Base-by-base conservation (phyloP, 2,888 invertebrate genomes). In the Ophion obscuratus region DNA sequence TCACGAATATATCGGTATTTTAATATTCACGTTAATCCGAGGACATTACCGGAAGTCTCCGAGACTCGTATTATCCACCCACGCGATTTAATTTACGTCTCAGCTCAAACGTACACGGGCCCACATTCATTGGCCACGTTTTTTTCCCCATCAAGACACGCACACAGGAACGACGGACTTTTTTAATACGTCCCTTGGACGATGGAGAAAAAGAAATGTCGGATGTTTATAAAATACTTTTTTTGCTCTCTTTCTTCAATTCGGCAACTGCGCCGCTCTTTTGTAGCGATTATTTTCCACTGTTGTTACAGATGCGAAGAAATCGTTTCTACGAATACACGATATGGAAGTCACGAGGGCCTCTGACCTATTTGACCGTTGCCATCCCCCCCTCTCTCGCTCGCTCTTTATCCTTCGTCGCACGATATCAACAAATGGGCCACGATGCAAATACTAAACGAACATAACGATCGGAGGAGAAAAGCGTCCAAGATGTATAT, bases 301-400 rank as follows among this genome's bases (percentile, higher is more conserved):
- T 68, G 36, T 57, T 57, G 10, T 74, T 20, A 20, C 20, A 20
- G 62, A 57, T 27, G 59, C 62, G 64, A 31, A 71, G 3, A 40
- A 24, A 31, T 31, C 36, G 61, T 31, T 75, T 75, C 70, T 44
- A 76, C 80, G 76, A 80, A 81, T 62, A 59, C 24, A 53, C 53
- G 47, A 40, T 70, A 36, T 11, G 64, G 47, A 67, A 31, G 76
- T 74, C 73, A 61, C 36, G 31, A 59, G 27, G 68, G 75, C 62
- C 80, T 83, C 61, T 81, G 85, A 83, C 80, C 80, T 67, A 47
- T 66, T 14, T 67, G 76, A 73, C 75, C 44, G 27, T 83, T 64
- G 36, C 11, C 83, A 80, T 86, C 83, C 57, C 24, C 20, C 20
- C 5, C 59, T 61, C 27, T 59, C 44, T 10, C n/a, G 36, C 24